phyloP scores from a whole-genome alignment of 2,888 invertebrate genomes.

The Erpobdella octoculata region DNA sequence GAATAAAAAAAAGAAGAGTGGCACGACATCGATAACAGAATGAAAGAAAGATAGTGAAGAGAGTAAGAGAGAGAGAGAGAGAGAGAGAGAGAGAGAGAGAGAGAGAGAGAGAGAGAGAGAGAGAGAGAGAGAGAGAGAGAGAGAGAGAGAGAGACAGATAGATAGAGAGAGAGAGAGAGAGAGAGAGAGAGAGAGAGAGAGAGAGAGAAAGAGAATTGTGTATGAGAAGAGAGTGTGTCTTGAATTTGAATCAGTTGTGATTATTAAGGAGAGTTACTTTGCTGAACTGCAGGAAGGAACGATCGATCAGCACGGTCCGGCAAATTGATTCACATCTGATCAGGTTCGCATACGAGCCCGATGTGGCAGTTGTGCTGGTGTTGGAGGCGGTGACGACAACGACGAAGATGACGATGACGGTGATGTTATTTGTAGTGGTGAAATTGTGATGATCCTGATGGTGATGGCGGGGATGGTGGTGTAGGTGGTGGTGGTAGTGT shows the following conservation, averaged over 20 bases:
- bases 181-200: not conserved
- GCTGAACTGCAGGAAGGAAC: not conserved
- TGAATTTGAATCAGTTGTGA: not conserved
- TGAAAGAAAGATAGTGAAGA: too few species aligned
- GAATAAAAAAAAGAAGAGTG: too few species aligned
- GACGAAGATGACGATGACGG: not conserved
- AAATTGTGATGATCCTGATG: not conserved
- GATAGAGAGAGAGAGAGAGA: not conserved
- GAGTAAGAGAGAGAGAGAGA: not conserved
- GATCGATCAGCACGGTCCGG: not conserved
- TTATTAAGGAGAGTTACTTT: constrained; percentile 4
- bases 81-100: not conserved
- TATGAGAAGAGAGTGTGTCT: not conserved
- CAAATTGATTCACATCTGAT: constrained; percentile 7
- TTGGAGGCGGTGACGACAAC: not conserved
- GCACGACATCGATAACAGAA: too few species aligned
- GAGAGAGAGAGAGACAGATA: not conserved
- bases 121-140: not conserved
- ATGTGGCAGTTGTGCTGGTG: not conserved
- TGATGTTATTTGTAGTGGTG: not conserved
- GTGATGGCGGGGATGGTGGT: not conserved
- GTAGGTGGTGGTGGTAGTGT: too few species aligned
- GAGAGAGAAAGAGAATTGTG: not conserved
- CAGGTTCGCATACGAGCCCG: not conserved
- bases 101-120: too few species aligned